A percentile compares a stretch with the other conserved stretches of the same genome.
phyloP scores from a whole-genome alignment of 2,888 invertebrate genomes.

The Invenusta paracnida region DNA sequence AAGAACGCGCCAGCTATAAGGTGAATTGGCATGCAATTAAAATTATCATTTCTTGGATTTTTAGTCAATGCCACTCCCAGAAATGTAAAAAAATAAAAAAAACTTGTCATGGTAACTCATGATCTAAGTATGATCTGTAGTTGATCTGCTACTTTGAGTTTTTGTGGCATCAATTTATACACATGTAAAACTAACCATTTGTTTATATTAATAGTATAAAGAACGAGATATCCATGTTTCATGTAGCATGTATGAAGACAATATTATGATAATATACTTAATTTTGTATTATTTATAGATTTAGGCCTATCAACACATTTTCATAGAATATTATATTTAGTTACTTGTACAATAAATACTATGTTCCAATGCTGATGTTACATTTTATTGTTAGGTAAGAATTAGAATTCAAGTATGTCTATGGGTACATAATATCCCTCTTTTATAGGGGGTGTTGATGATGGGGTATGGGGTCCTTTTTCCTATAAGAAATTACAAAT shows the following conservation, averaged over 20 bases:
- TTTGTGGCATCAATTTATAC: neutral
- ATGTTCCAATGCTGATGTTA: neutral
- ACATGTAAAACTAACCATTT: neutral
- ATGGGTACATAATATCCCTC: neutral
- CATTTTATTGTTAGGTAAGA: neutral
- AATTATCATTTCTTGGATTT: conserved; percentile 19
- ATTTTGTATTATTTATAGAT: no score
- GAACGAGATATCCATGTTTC: neutral
- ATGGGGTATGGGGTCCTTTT: neutral
- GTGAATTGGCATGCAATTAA: neutral
- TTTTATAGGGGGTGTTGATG: no score
- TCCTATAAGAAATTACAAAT: neutral
- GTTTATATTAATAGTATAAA: neutral
- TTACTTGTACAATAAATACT: neutral
- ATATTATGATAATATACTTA: neutral
- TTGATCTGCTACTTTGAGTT: neutral
- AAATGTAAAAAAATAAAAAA: neutral
- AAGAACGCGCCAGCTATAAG: no score
- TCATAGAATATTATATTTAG: neutral
- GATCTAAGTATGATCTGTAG: neutral
- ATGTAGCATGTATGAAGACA: neutral
- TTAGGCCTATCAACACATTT: no score
- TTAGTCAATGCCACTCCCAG: neutral
- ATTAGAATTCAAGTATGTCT: neutral
- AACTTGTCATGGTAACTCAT: neutral